phyloP scores from a whole-genome alignment of 1,140 invertebrate species.

The Pollicipes pollicipes region DNA sequence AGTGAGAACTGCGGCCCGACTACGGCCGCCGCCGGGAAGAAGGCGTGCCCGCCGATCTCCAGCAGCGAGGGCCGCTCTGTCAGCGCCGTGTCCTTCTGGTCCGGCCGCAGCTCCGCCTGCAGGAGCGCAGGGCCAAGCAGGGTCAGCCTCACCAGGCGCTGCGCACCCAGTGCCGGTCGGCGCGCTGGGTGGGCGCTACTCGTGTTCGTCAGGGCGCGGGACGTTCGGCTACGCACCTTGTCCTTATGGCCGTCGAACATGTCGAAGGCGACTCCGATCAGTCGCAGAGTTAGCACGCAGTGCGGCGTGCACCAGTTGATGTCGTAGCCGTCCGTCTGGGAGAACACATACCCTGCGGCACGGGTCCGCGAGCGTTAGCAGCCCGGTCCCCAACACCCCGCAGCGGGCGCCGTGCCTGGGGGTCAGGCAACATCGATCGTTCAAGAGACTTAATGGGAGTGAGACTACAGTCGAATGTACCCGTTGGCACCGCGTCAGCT shows the following conservation, averaged over 20 bases:
- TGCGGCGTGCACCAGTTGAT: constrained; percentile 93
- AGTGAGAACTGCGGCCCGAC: constrained; percentile 83
- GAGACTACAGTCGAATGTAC: too few relatives aligned
- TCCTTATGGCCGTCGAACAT: constrained; percentile 57
- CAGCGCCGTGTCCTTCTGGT: constrained; percentile 52
- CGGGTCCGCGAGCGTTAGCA: constrained; percentile 5
- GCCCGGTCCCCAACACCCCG: constrained; percentile 12
- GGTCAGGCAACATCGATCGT: too few relatives aligned
- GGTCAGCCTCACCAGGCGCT: too few relatives aligned
- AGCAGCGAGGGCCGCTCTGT: constrained; percentile 43
- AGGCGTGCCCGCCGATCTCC: constrained; percentile 60
- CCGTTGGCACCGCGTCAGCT: too few relatives aligned
- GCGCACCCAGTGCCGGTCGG: too few relatives aligned
- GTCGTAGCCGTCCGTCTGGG: constrained; percentile 53
- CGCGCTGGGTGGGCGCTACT: too few relatives aligned
- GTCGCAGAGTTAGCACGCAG: constrained; percentile 67
- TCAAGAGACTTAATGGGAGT: too few relatives aligned
- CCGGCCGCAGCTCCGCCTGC: constrained; percentile 43
- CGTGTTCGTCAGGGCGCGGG: too few relatives aligned
- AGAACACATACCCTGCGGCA: constrained; percentile 5
- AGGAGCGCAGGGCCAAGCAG: constrained; percentile 11
- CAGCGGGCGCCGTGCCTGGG: too few relatives aligned
- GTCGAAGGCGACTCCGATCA: constrained; percentile 73
- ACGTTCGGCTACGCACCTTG: constrained; percentile 26
- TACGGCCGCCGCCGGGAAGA: constrained; percentile 71